These are phyloP conservation scores for Phasia obesa DNA, from an alignment of 2,888 invertebrate genomes.

Conservation along the genomic window DNA sequence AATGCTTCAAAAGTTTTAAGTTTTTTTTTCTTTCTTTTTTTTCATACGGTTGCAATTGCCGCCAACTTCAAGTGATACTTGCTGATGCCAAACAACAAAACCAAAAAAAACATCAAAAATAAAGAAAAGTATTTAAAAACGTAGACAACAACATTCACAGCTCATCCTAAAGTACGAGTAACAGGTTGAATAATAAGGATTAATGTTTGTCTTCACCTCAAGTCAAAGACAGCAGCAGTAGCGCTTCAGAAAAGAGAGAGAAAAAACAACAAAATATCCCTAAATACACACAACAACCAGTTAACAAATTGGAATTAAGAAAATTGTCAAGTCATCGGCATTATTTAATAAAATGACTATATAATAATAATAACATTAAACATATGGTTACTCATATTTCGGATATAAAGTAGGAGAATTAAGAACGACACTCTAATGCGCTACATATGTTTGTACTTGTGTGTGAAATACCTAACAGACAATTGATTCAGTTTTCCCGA, in stretches of 20 bases:
- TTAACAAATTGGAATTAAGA: slow-evolving; percentile 72
- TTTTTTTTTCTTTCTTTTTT: neutral
- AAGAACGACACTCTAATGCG: neutral
- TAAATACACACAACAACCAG: slow-evolving; percentile 48
- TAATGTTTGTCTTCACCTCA: slow-evolving; percentile 70
- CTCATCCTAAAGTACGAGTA: slow-evolving; percentile 45
- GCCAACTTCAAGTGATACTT: slow-evolving; percentile 67
- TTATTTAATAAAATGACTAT: slow-evolving; percentile 76
- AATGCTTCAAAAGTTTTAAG: slow-evolving; percentile 25
- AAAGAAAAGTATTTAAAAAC: slow-evolving; percentile 23
- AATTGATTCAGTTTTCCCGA: neutral
- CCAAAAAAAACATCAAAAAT: slow-evolving; percentile 35
- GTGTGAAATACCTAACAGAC: neutral
- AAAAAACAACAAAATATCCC: slow-evolving; percentile 5
- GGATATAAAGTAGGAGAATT: neutral
- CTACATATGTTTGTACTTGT: neutral
- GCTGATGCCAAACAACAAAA: slow-evolving; percentile 28
- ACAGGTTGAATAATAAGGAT: slow-evolving; percentile 69
- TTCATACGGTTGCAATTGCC: slow-evolving; percentile 53
- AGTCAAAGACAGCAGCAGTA: slow-evolving; percentile 45
- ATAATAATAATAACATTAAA: slow-evolving; percentile 44
- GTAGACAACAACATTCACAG: slow-evolving; percentile 14
- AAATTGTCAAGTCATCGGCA: slow-evolving; percentile 81
- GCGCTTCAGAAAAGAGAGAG: slow-evolving; percentile 13
- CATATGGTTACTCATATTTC: slow-evolving; percentile 23